These are phyloP conservation scores for Eulemur albifrons DNA, from an alignment of 2,797 vertebrate genomes.

Conservation along the genomic window DNA sequence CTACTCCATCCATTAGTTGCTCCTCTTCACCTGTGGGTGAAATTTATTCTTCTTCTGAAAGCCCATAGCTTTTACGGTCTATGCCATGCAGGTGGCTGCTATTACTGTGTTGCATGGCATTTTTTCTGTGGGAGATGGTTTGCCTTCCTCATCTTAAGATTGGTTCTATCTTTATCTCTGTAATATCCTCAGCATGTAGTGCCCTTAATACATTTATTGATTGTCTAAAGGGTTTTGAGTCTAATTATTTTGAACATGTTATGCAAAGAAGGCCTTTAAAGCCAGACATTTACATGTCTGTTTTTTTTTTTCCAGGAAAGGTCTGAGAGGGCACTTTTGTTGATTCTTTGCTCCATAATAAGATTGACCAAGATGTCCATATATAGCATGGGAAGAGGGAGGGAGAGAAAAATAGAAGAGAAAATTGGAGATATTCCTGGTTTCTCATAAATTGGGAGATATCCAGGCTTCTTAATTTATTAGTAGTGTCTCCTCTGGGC, in stretches of 20 bases:
- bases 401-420: background rate
- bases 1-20: background rate
- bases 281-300: background rate
- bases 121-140: background rate
- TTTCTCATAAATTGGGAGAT: background rate
- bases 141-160: background rate
- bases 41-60: background rate
- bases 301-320: background rate
- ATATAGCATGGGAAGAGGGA: background rate
- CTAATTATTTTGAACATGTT: background rate
- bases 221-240: background rate
- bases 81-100: background rate
- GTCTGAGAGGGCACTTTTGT: background rate
- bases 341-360: background rate
- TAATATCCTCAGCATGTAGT: background rate
- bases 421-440: background rate
- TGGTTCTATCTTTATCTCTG: background rate
- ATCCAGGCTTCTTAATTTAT: slow-evolving; percentile 4
- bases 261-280: background rate
- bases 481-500: background rate
- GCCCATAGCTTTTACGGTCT: background rate
- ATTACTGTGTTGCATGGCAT: background rate
- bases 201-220: background rate
- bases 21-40: background rate
- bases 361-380: background rate